Evolutionary conservation across 2,113 vertebrate species (phyloP), one percentile per base, ranked within the genome.

Genomic region (Carettochelys insculpta): DNA sequence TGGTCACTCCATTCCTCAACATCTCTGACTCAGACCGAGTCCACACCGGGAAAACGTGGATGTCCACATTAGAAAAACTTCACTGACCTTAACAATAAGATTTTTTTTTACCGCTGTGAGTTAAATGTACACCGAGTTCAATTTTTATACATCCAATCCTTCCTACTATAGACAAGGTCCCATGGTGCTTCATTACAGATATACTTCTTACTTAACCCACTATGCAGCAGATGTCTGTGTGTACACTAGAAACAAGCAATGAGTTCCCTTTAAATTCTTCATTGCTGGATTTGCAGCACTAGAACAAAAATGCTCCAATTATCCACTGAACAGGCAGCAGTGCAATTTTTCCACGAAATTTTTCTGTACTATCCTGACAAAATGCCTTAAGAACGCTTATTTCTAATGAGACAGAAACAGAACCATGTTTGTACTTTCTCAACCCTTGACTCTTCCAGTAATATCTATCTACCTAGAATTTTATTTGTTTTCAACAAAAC

Each of bases 271-370:
- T 34, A 71, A 58, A 31, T 29, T 25, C n/a, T 29, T 27, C 11
- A 41, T 10, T 0, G 65, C 82, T 85, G 82, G 56, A 41, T 16
- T 34, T 47, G 22, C 51, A 9, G 81, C 81, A 73, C 3, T 17
- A 2, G n/a, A 51, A 11, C 41, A 68, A 24, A 24, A 61, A 25
- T 41, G 16, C 2, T 2, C 20, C 0, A 0, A 8, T 47, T 29
- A 17, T 41, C 10, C 29, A 4, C 6, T 8, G 53, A 34, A n/a
- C 43, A 51, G 88, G 43, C 13, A 6, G 0, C 16, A 1, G 52
- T n/a, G n/a, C n/a, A n/a, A n/a, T n/a, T n/a, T n/a, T n/a, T n/a
- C n/a, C n/a, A 47, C 3, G 2, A 41, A 52, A 48, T 31, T 48
- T 8, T 22, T 31, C 75, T 2, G 53, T 11, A 27, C 6, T 43